phyloP scores from a whole-genome alignment of 2,797 vertebrate genomes.

The Scleropages formosus region DNA sequence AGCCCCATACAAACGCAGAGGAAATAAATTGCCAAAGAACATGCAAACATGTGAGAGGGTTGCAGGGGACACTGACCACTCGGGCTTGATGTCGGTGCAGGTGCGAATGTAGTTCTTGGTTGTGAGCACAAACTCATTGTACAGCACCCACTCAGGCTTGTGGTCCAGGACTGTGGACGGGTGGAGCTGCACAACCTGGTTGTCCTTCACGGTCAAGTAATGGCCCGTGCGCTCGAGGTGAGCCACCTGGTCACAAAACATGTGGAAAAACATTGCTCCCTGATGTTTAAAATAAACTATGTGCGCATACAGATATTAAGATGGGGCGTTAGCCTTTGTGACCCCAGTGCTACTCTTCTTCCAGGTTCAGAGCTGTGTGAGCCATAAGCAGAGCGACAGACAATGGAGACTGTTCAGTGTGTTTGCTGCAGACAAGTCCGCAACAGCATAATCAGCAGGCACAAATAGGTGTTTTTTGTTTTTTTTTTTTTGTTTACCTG shows the following conservation, averaged over 20 bases:
- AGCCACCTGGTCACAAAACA: conserved; percentile 74
- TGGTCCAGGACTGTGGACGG: conserved; percentile 97
- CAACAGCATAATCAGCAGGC: too few relatives aligned
- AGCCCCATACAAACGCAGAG: background rate
- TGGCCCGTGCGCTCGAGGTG: conserved; percentile 96
- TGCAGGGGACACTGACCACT: conserved; percentile 75
- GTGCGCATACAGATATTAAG: too few relatives aligned
- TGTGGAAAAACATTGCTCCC: background rate
- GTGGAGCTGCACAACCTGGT: conserved; percentile 97
- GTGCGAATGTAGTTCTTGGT: conserved; percentile 99
- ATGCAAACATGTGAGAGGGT: background rate
- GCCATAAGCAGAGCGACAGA: background rate
- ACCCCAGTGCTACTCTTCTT: too few relatives aligned
- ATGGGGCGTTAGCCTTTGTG: too few relatives aligned
- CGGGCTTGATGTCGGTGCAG: conserved; percentile 95
- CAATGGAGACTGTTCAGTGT: background rate
- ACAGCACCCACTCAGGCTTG: conserved; percentile 98
- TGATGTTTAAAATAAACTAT: too few relatives aligned
- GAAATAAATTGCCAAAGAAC: background rate
- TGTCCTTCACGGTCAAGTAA: conserved; percentile 97
- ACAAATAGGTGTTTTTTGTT: background rate
- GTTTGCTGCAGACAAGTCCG: background rate
- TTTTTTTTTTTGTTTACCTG: background rate
- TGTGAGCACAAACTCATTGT: conserved; percentile 97
- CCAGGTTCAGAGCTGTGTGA: too few relatives aligned